phyloP scores from a whole-genome alignment of 2,888 invertebrate species.

The Erebia palarica region DNA sequence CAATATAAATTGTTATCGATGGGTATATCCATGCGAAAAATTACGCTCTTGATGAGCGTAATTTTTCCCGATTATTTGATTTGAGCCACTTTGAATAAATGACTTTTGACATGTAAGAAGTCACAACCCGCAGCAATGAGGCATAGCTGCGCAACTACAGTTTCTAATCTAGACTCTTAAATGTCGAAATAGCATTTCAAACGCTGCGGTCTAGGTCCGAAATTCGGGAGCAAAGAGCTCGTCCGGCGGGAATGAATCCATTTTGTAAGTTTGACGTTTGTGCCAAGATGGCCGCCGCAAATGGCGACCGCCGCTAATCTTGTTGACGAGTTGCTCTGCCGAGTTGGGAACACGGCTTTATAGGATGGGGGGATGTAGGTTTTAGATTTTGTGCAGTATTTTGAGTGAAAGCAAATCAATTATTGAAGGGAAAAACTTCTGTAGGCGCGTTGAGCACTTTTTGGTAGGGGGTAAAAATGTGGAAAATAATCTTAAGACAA shows the following conservation, averaged over 20 bases:
- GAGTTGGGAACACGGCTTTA: constrained; percentile 41
- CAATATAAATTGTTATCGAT: no score
- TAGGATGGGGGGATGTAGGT: background rate
- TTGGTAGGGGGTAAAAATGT: no score
- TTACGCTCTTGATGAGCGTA: no score
- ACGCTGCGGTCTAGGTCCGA: constrained; percentile 35
- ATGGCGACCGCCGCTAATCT: constrained; percentile 66
- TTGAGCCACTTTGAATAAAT: no score
- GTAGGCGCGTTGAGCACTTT: no score
- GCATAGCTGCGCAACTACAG: background rate
- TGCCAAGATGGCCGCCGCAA: constrained; percentile 66
- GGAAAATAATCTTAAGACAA: no score
- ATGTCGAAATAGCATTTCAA: constrained; percentile 29
- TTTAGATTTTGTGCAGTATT: background rate
- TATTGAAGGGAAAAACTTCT: no score
- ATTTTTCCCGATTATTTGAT: no score
- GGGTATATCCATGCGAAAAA: no score
- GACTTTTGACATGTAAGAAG: no score
- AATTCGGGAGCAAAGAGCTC: constrained; percentile 5
- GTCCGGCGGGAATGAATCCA: constrained; percentile 70
- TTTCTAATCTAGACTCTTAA: constrained; percentile 3
- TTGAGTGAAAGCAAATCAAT: no score
- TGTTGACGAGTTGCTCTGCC: constrained; percentile 57
- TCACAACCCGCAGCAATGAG: no score
- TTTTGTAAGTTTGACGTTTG: constrained; percentile 76